phyloP scores from a whole-genome alignment of 2,113 vertebrate species.

The Puffinus mauretanicus region DNA sequence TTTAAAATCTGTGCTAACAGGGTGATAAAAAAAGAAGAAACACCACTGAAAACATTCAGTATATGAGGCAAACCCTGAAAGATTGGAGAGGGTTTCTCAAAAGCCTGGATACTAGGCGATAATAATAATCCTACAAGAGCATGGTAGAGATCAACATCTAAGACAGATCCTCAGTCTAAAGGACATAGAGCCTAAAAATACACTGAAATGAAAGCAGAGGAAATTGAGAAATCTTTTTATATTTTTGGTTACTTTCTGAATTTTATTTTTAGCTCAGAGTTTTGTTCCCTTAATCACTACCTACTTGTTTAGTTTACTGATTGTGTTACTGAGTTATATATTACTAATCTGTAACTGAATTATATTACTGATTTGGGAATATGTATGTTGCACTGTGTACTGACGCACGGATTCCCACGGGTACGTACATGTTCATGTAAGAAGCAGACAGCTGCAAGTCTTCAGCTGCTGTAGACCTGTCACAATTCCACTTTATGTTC shows the following conservation, averaged over 20 bases:
- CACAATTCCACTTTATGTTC: neutral
- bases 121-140: neutral
- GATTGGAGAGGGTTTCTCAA: neutral
- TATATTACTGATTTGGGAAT: neutral
- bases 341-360: neutral
- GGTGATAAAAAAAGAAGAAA: neutral
- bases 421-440: neutral
- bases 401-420: neutral
- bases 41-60: neutral
- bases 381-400: neutral
- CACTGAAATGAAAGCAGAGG: neutral
- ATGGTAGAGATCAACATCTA: neutral
- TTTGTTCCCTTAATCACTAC: neutral
- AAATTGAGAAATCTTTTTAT: neutral
- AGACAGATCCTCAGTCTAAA: neutral
- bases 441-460: slow-evolving; percentile 19
- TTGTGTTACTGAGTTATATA: neutral
- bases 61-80: neutral
- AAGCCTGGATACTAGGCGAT: neutral
- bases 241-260: neutral
- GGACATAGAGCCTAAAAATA: neutral
- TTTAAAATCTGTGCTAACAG: neutral
- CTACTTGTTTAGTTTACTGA: neutral
- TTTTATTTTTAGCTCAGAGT: neutral
- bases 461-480: slow-evolving; percentile 34